phyloP scores from a whole-genome alignment of 2,113 vertebrate species.

The Chiloscyllium plagiosum region DNA sequence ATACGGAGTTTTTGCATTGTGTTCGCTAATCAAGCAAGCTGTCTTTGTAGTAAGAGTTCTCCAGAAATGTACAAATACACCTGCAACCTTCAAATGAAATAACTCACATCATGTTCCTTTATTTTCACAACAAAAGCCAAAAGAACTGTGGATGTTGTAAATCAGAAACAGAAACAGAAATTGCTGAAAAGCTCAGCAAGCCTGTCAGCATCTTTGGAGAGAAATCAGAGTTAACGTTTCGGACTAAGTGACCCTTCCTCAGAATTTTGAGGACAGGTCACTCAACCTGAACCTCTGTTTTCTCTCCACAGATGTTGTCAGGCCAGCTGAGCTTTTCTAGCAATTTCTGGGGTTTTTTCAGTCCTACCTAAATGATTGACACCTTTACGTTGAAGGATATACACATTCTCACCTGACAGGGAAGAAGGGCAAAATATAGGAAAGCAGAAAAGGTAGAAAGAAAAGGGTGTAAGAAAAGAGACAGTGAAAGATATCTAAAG shows the following conservation, averaged over 20 bases:
- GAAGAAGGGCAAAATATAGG: not conserved
- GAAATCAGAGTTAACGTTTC: no score
- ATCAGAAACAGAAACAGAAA: no score
- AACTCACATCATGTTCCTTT: not conserved
- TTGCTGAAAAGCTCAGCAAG: no score
- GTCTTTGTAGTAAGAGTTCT: not conserved
- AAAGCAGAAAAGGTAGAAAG: not conserved
- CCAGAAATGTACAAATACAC: not conserved
- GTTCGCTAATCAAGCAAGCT: not conserved
- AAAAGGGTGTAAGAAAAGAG: not conserved
- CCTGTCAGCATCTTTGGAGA: no score
- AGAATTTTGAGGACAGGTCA: no score
- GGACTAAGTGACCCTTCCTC: no score
- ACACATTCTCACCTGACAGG: not conserved
- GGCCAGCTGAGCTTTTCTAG: no score
- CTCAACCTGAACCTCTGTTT: no score
- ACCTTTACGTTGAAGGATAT: not conserved
- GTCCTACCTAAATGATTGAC: not conserved
- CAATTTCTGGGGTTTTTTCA: no score
- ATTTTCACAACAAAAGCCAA: no score
- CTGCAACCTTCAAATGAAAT: not conserved
- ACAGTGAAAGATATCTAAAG: not conserved
- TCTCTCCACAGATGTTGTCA: no score
- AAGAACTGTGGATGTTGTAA: no score
- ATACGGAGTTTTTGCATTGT: not conserved